Base-by-base conservation (phyloP, 2,797 vertebrate genomes). In the Bradypodion ventrale region DNA sequence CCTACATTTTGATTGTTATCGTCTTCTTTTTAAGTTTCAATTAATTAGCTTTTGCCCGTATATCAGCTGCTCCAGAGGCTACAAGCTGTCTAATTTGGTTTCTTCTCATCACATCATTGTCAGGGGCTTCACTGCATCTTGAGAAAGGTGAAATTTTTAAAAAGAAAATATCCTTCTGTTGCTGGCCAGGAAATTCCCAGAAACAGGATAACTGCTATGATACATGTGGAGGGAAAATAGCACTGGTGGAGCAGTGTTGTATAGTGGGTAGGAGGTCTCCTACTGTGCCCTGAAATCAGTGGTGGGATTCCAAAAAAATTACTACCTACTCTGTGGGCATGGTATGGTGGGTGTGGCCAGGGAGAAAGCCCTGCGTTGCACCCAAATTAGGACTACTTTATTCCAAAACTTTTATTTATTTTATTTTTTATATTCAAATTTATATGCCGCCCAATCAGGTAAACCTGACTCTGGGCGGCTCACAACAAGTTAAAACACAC, bases 31-130 rank as follows among this genome's bases (percentile, higher is more conserved):
- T 62, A 87, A 42, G 65, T 84, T 77, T 63, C 69, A 69, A 42
- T 84, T 93, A 89, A 91, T 92, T 89, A 85, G 23, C 29, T 85
- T 89, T 82, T 77, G 35, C 35, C 56, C 69, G 60, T 65, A 74
- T 84, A 76, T 85, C 89, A 87, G 63, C 76, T 85, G 59, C 60
- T 68, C 35, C 74, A 56, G 72, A 75, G 44, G 60, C 72, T 49
- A 21, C 60, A 66, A 32, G 52, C 32, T 32, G 49, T 66, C 70
- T 75, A 66, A 76, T 59, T 83, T 68, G 46, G 74, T 66, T 76
- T 27, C 63, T 76, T 74, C 23, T 76, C 46, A 32, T 77, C 82
- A 76, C 60, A 42, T 76, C 44, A 25, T 65, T 52, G 80, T 72
- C 60, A 65, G 42, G 32, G 35, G 52, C 27, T 77, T 83, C 44